These are phyloP conservation scores for Loriculus beryllinus DNA, from an alignment of 2,797 vertebrate species.

Conservation along the genomic window DNA sequence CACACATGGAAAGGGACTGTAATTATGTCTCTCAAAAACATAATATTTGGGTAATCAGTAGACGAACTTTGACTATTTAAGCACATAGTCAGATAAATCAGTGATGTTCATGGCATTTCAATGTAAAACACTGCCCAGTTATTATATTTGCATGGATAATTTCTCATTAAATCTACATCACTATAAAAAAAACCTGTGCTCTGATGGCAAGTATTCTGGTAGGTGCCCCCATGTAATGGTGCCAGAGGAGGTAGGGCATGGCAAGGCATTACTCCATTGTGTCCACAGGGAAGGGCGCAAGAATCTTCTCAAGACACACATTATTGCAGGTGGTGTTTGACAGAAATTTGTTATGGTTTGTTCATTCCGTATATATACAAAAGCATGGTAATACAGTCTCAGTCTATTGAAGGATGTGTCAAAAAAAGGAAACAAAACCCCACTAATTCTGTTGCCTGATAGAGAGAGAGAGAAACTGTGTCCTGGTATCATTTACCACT, in stretches of 20 bases:
- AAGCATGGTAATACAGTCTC: neutral
- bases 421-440: neutral
- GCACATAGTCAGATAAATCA: neutral
- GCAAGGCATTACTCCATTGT: neutral
- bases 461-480: neutral
- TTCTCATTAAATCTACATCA: neutral
- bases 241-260: neutral
- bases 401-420: neutral
- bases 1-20: neutral
- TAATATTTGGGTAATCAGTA: constrained; percentile 28
- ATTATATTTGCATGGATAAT: neutral
- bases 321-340: neutral
- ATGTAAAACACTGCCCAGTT: neutral
- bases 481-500: neutral
- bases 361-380: neutral
- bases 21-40: neutral
- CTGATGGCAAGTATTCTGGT: neutral
- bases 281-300: neutral
- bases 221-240: neutral
- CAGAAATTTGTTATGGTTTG: neutral
- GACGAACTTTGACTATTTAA: neutral
- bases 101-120: neutral
- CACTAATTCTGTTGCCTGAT: neutral
- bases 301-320: accelerated
- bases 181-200: neutral